Base-by-base conservation (phyloP, 2,797 vertebrate genomes). In the Rousettus madagascariensis region DNA sequence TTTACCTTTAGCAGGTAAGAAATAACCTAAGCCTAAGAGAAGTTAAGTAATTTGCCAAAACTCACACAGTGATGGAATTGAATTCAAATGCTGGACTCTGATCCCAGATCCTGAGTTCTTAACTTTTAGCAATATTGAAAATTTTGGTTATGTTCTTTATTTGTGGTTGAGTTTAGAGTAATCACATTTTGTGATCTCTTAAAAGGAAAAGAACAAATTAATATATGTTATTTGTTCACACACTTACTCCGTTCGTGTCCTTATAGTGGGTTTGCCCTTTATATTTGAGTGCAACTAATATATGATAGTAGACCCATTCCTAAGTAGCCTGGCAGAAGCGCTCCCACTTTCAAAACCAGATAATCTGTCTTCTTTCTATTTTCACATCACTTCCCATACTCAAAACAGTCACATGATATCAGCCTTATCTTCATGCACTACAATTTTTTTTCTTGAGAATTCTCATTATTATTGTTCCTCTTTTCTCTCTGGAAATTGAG, bases 141-240 rank as follows among this genome's bases (percentile, higher is more conserved):
- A 15, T 74, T 72, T 57, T 57, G 57, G 4, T 41, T 77, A 16
- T 74, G 28, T 16, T 86, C 16, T 89, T 79, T 74, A 46, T 90
- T 63, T 79, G 71, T 95, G 41, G 24, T 88, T 94, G 59, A 91
- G 13, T 96, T 89, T 93, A 61, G 19, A 57, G 65, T 78, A 66
- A 28, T 93, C 41, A 41, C 19, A 59, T 87, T 79, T 84, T 20
- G 36, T 59, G 46, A 57, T 90, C 38, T n/a, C 7, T 65, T 55
- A 12, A 46, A 63, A 83, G 10, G 41, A 66, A 83, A 71, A 87
- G 17, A 69, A 43, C 51, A 85, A 85, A 38, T 51, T 80, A 75
- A 51, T 33, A 10, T 61, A 10, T 84, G 16, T 69, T 38, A 36
- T 82, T 77, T 85, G 28, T 61, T n/a, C 46, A 17, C 6, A 46